Conservation (phyloP, 2,888 invertebrate genomes). For the Flexamia atlantica region DNA sequence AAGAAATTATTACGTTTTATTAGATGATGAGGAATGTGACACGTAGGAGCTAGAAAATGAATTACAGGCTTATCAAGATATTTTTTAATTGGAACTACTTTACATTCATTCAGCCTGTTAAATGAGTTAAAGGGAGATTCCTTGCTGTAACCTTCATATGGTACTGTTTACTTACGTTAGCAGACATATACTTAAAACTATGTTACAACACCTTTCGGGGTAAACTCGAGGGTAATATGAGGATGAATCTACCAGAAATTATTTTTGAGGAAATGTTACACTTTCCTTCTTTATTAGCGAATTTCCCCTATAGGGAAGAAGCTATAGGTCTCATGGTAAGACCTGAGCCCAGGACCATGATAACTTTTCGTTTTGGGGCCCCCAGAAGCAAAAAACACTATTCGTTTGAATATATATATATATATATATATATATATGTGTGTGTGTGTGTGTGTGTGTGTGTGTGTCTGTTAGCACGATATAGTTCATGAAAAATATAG, state of each 20-base stretch:
- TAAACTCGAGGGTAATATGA: too few relatives aligned
- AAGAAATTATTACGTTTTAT: too few relatives aligned
- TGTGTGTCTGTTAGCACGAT: background rate
- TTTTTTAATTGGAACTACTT: slow-evolving; percentile 35
- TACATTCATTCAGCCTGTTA: slow-evolving; percentile 13
- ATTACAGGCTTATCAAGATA: slow-evolving; percentile 16
- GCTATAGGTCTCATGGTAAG: background rate
- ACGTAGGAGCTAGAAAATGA: background rate
- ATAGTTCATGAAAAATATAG: too few relatives aligned
- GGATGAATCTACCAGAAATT: background rate
- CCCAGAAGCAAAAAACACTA: background rate
- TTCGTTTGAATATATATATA: background rate
- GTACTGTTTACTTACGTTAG: too few relatives aligned
- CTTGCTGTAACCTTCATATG: too few relatives aligned
- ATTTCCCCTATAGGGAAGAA: slow-evolving; percentile 7
- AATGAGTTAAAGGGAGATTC: background rate
- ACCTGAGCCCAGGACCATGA: background rate
- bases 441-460: background rate
- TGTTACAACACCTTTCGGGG: too few relatives aligned
- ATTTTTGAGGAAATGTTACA: too few relatives aligned
- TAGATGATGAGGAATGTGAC: background rate
- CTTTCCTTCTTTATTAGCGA: background rate
- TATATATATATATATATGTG: background rate
- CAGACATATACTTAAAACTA: too few relatives aligned
- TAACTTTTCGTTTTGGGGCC: background rate